Percentiles rank a stretch among this genome's conserved stretches.
phyloP scores from a whole-genome alignment of 2,888 invertebrate genomes.

The Junonia oenone region DNA sequence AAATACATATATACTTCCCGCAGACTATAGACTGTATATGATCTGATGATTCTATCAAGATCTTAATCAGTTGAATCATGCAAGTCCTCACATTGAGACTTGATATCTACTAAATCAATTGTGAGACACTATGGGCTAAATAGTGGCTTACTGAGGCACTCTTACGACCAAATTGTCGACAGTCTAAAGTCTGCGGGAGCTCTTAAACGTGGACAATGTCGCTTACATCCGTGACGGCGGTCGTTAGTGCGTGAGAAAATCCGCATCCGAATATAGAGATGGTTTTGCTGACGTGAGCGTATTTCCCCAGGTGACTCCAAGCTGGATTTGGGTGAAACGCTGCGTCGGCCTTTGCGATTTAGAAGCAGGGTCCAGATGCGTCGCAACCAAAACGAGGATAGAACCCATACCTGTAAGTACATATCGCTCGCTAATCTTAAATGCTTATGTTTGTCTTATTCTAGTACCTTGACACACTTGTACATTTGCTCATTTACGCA shows the following conservation, averaged over 20 bases:
- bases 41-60: too few relatives aligned
- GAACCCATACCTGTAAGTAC: slow-evolving; percentile 61
- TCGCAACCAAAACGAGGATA: slow-evolving; percentile 45
- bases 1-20: too few relatives aligned
- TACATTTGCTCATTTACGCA: slow-evolving; percentile 29
- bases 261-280: slow-evolving; percentile 38
- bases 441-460: too few relatives aligned
- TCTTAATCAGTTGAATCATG: too few relatives aligned
- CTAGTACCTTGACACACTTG: slow-evolving; percentile 62
- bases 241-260: slow-evolving; percentile 59
- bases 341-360: slow-evolving; percentile 67
- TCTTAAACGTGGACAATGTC: slow-evolving; percentile 32
- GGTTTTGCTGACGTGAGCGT: slow-evolving; percentile 38
- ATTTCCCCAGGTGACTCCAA: slow-evolving; percentile 65
- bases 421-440: slow-evolving; percentile 21
- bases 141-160: too few relatives aligned
- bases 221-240: slow-evolving; percentile 40
- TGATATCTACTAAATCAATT: too few relatives aligned
- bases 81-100: too few relatives aligned
- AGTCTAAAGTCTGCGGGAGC: slow-evolving; percentile 15
- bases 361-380: slow-evolving; percentile 52
- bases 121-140: too few relatives aligned
- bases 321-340: slow-evolving; percentile 67
- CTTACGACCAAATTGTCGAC: too few relatives aligned
- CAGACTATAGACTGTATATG: too few relatives aligned